Evolutionary conservation across 2,113 vertebrate species (phyloP), one percentile per base, ranked within the genome.

Genomic region (Apodemus sylvaticus): DNA sequence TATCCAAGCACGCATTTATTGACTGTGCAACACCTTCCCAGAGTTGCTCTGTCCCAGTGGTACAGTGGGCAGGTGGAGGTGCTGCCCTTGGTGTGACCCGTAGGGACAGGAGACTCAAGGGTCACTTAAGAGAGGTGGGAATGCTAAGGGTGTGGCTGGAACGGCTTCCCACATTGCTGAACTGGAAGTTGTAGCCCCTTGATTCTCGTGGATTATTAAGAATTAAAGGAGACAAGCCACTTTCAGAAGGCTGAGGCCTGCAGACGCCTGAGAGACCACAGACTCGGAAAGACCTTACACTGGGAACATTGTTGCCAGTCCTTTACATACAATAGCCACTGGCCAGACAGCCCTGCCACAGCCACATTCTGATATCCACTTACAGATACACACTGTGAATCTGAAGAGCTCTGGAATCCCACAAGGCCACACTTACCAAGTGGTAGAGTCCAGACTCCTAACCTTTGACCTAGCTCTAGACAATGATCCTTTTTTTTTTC

Each of bases 351-450:
- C 48, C 26, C 53, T 53, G 58, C 58, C 70, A 42, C 22, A 24
- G n/a, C 88, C 48, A 36, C 62, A 3, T 58, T 51, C 19, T 66
- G 45, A 51, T 5, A 16, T 45, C 85, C 81, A 86, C 68, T 45
- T 45, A 90, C 70, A 95, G 81, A 82, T 16, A n/a, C 3, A 66
- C 78, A 90, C 74, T 76, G 83, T 93, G 92, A 85, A 8, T 62
- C 87, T 73, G 82, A 51, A 79, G 83, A 19, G 17, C 6, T 22
- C 4, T 51, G 39, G 20, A 55, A 26, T 19, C 79, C 29, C 7
- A 45, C 68, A 55, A 6, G 8, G 51, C 66, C 74, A 71, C 22
- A 8, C 17, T 62, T 26, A 83, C 68, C 39, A 94, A 64, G 24
- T 7, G n/a, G 19, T 10, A n/a, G 68, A 73, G 36, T 51, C 93